phyloP scores from a whole-genome alignment of 2,888 invertebrate genomes.

The Brachypalpus laphriformis region DNA sequence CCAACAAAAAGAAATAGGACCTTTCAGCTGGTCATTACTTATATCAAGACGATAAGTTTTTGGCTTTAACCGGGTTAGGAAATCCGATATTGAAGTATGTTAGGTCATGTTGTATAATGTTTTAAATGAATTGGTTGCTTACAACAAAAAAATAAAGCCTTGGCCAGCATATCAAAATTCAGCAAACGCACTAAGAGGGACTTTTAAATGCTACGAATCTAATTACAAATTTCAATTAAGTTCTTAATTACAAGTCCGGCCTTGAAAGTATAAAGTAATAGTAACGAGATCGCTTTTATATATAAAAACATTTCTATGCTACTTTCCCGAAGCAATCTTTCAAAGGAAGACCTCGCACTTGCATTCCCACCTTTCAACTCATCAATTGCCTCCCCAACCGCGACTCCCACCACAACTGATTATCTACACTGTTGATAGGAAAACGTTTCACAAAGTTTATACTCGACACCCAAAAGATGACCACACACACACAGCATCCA shows the following conservation, averaged over 20 bases:
- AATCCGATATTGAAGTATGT: no score
- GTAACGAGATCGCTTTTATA: not conserved
- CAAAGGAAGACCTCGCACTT: not conserved
- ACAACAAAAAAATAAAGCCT: not conserved
- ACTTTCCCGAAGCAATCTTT: not conserved
- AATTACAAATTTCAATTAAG: slow-evolving; percentile 29
- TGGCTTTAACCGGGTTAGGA: no score
- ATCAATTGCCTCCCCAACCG: slow-evolving; percentile 37
- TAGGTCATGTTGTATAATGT: no score
- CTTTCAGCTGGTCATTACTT: no score
- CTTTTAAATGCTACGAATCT: not conserved
- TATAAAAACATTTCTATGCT: not conserved
- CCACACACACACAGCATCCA: slow-evolving; percentile 54
- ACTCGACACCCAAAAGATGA: slow-evolving; percentile 57
- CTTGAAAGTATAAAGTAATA: slow-evolving; percentile 3
- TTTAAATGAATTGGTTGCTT: no score
- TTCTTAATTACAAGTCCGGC: slow-evolving; percentile 18
- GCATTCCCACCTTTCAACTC: slow-evolving; percentile 13
- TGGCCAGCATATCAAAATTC: not conserved
- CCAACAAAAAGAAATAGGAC: no score
- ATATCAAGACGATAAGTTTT: no score
- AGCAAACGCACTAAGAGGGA: not conserved
- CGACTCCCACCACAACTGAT: slow-evolving; percentile 40
- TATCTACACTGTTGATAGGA: slow-evolving; percentile 44
- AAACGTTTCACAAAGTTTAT: slow-evolving; percentile 53